A percentile compares a stretch with the other conserved stretches of the same genome.
Evolutionary conservation across 2,888 invertebrate species (phyloP).

Genomic region (Thumatha senex): DNA sequence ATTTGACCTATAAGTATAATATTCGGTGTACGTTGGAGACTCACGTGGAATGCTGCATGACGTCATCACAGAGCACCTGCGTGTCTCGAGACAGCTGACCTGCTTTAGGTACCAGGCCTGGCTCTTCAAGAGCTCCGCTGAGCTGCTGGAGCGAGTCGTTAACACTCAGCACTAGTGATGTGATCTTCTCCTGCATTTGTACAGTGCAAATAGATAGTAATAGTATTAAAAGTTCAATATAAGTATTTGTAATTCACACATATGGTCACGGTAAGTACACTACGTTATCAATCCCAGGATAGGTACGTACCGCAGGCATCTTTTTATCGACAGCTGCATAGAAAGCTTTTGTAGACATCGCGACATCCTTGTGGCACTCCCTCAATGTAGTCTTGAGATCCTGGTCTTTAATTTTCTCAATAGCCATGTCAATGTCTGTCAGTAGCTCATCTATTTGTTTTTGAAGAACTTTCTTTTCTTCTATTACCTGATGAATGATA

Average conservation of each 20-base stretch:
- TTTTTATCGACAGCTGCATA: conserved; percentile 18
- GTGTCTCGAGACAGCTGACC: conserved; percentile 31
- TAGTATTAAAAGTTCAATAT: no score
- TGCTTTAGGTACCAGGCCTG: conserved; percentile 37
- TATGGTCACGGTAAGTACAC: no score
- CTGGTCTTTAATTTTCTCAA: conserved; percentile 32
- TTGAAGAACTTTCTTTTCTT: conserved; percentile 40
- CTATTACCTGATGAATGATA: conserved; percentile 38
- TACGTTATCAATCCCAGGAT: no score
- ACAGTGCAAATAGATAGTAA: not conserved
- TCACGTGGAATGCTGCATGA: conserved; percentile 40
- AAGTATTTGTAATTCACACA: no score
- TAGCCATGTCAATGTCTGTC: conserved; percentile 40
- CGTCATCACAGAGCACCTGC: conserved; percentile 39
- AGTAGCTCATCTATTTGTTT: conserved; percentile 42
- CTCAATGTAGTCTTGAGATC: conserved; percentile 22
- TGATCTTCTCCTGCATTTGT: conserved; percentile 35
- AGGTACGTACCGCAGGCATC: conserved; percentile 33
- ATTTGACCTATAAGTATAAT: no score
- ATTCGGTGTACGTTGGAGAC: no score
- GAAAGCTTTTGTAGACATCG: conserved; percentile 25
- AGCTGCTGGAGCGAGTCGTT: conserved; percentile 35
- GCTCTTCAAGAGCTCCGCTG: conserved; percentile 31
- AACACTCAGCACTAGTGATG: conserved; percentile 31
- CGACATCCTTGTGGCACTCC: conserved; percentile 28